Base-by-base conservation (phyloP, 2,888 invertebrate species). In the Mythimna impura region DNA sequence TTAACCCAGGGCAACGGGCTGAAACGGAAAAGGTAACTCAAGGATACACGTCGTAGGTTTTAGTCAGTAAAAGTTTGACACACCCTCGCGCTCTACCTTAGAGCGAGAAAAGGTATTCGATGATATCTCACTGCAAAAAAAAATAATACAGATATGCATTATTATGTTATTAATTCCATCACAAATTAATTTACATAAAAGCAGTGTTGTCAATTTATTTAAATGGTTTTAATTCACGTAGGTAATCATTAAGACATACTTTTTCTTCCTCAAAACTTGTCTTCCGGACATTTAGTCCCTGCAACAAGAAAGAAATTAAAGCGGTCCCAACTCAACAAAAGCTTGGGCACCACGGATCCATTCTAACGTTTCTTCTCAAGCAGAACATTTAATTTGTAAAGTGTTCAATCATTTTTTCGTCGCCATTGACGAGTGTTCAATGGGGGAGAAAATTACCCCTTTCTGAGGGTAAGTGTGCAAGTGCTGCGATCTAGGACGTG, bases 361-460 rank as follows among this genome's bases (percentile, higher is more conserved):
- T 57, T 76, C 25, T 43, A 55, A 63, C 60, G 69, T 34, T 63
- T 75, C 17, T 65, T 72, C 58, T 83, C 76, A 52, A 69, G 64
- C 67, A 66, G 54, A 79, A 83, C 61, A 75, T 77, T 80, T 82
- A 70, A 83, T 81, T 81, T 79, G 84, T 84, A 84, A 88, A 88
- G 80, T 83, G 87, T 82, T 73, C 83, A 82, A 80, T 87, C 81
- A 86, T 88, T 88, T 87, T 79, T 86, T 82, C 77, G 63, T 80
- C 74, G 64, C 73, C 73, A 86, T 84, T 80, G 81, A 84, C 71
- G 80, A 78, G 75, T 77, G 79, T 60, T 66, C 84, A 89, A 86
- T 82, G 82, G 75, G 79, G 77, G 78, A 76, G 83, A 73, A 88
- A 89, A 86, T 88, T 84, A 87, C 84, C 86, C 84, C 84, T 84